Base-by-base conservation (phyloP, 2,888 invertebrate species). In the Bellardia pandia region DNA sequence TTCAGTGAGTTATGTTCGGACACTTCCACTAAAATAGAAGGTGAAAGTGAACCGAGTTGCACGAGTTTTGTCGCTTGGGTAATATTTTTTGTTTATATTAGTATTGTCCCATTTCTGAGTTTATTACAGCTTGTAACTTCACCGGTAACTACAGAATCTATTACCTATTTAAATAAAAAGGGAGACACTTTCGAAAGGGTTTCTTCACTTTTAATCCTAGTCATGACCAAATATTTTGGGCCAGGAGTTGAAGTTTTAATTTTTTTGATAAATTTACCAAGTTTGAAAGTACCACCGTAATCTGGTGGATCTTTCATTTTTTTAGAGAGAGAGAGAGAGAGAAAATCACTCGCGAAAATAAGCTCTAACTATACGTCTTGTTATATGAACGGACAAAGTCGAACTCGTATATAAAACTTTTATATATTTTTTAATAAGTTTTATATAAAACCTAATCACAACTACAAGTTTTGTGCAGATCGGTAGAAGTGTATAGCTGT, bases 51-150 rank as follows among this genome's bases (percentile, higher is more conserved):
- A 1, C n/a, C 9, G 14, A 75, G 30, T 75, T 53, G 23, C 14
- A 75, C 30, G 16, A 75, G 14, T 13, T 45, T 62, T 8, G 2
- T 48, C 4, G 74, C 60, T 66, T 76, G 76, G 16, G 11, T 16
- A 2, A 66, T 14, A 40, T 66, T 76, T 53, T 66, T 66, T 2
- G n/a, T n/a, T n/a, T n/a, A n/a, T n/a, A n/a, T n/a, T n/a, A n/a
- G n/a, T n/a, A n/a, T n/a, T n/a, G n/a, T n/a, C n/a, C n/a, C n/a
- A n/a, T 40, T 42, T 68, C 58, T 77, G 3, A 68, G 2, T 66
- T 77, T 53, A 13, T 74, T 74, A n/a, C 45, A 60, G 45, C 66
- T 42, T 5, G 40, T 23, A 16, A 69, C 30, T 7, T 69, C 62
- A 37, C 62, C 62, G 11, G 33, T 14, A 13, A 33, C 11, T 1